Percentiles rank a stretch among this genome's conserved stretches.
Conservation (phyloP, 2,888 invertebrate genomes). For the Phortica okadai region DNA sequence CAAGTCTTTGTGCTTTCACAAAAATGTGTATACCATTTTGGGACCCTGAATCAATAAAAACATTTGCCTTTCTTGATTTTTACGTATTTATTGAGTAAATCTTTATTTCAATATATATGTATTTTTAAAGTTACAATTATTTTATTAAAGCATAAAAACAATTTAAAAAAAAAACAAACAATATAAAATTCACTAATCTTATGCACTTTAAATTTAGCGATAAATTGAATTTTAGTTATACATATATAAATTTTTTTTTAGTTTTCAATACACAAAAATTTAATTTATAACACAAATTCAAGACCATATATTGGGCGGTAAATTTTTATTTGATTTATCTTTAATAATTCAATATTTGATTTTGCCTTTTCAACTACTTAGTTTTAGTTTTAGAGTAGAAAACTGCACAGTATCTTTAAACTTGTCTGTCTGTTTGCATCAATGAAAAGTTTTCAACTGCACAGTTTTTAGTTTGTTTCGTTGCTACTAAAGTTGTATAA, state of each 20-base stretch:
- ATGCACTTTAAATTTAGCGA: too few species aligned
- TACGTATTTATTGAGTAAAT: neutral
- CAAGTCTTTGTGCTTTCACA: neutral
- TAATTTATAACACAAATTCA: too few species aligned
- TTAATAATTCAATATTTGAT: too few species aligned
- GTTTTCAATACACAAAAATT: too few species aligned
- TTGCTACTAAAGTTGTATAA: neutral
- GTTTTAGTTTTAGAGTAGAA: too few species aligned
- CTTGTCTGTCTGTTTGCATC: too few species aligned
- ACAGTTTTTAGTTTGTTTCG: conserved; percentile 19
- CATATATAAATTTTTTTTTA: too few species aligned
- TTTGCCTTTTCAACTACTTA: too few species aligned
- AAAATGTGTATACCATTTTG: neutral
- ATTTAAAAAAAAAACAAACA: neutral
- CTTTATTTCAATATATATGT: neutral
- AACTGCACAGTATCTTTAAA: too few species aligned
- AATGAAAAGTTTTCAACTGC: neutral
- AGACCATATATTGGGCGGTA: too few species aligned
- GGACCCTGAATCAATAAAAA: neutral
- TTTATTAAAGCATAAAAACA: conserved; percentile 13
- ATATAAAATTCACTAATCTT: neutral
- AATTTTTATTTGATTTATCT: too few species aligned
- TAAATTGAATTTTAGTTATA: too few species aligned
- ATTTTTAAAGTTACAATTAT: neutral
- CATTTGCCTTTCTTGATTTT: neutral